phyloP scores from a whole-genome alignment of 30 jellyfish, hydroid and myxozoan genomes.

The Nemopilema nomurai region DNA sequence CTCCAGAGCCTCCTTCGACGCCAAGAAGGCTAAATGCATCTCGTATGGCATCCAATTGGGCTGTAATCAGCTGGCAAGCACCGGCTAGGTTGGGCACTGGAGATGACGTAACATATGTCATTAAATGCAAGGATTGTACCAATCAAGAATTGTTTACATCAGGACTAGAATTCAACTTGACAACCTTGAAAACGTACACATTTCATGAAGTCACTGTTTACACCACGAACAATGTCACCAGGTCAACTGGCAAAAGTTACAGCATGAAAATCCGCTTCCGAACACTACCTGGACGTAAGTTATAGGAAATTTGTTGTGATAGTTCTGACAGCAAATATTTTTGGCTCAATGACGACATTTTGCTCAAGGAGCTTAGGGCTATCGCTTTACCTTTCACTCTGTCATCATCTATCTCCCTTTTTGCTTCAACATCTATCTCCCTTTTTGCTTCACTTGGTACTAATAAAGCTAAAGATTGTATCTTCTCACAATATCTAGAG shows the following conservation, averaged over 20 bases:
- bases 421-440: no score
- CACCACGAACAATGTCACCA: conserved; percentile 68
- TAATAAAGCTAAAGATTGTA: no score
- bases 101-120: neutral
- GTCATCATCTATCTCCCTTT: no score
- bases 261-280: conserved; percentile 13
- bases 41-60: conserved; percentile 20
- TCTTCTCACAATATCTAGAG: no score
- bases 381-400: neutral
- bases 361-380: neutral
- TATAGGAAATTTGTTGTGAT: neutral
- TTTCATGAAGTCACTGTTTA: conserved; percentile 33
- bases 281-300: conserved; percentile 83
- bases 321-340: no score
- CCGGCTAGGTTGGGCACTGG: conserved; percentile 49
- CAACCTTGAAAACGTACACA: conserved; percentile 44
- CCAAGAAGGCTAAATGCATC: conserved; percentile 31
- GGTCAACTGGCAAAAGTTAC: conserved; percentile 35
- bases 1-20: conserved; percentile 24
- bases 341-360: no score
- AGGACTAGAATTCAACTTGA: neutral
- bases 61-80: conserved; percentile 15
- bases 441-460: no score
- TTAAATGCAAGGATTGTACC: neutral
- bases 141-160: neutral